Base-by-base conservation (phyloP, 1,140 invertebrate genomes). In the Artemia franciscana region DNA sequence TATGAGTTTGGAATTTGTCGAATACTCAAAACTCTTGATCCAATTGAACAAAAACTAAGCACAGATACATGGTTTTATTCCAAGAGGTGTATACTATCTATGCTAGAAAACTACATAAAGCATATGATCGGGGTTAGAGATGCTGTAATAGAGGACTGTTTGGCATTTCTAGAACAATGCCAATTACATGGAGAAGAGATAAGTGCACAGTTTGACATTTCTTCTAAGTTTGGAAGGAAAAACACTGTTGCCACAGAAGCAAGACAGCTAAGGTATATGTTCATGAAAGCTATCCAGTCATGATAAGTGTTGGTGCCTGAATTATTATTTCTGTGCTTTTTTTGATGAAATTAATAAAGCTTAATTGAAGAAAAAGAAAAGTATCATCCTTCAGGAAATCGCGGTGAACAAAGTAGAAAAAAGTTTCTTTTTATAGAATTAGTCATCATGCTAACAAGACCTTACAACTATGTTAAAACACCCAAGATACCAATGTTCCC, bases 1-100 rank as follows among this genome's bases (percentile, higher is more conserved):
- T 98, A 95, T 69, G 95, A 99, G 73, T 99, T 99, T 76, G 96
- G 96, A 5, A 91, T 99, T 67, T 95, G 91, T 0, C 78, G 95
- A 67, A 90, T 99, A 0, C 93, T 97, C 70, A 93, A 95, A 74
- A 94, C 91, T 63, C 73, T 98, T 24, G 91, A 97, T 71, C 93
- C 93, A 0, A 94, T 90, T 69, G 88, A 90, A 69, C 91, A 92
- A 72, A 95, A 95, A 73, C 76, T 98, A 1, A 90, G 91, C 1
- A 90, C 89, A 5, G 92, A 96, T 69, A 97, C 92, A 0, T 98
- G 93, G 93, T 94, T 89, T 74, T 96, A 97, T 72, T 85, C 90
- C 1, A 98, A 97, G 73, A 75, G 91, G 65, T 96, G 91, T 73
- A 90, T 96, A 69, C 74, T 96, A 4, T 93, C 91, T 0, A 79